These are phyloP conservation scores for Anguilla marmorata DNA, from an alignment of 2,797 vertebrate species.

Conservation along the genomic window DNA sequence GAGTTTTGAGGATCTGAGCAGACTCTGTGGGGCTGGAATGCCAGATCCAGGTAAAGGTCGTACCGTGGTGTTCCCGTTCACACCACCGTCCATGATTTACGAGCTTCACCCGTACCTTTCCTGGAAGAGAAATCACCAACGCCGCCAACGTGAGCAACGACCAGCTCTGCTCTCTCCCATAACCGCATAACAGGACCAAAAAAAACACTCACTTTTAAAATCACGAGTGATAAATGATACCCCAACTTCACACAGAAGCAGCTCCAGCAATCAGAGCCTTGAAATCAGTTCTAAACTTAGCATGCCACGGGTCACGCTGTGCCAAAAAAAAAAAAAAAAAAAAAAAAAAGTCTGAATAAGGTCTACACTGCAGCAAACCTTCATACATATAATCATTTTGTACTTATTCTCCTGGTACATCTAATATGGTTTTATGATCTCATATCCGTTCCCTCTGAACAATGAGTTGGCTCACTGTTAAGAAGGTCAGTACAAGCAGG, in stretches of 20 bases:
- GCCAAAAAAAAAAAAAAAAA: not conserved
- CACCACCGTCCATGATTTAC: conserved; percentile 70
- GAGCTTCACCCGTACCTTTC: conserved; percentile 36
- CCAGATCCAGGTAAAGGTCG: conserved; percentile 69
- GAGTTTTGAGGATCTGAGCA: conserved; percentile 66
- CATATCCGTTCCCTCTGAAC: not conserved
- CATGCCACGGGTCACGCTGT: not conserved
- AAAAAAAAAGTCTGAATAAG: too few relatives aligned
- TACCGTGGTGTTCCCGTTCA: conserved; percentile 72
- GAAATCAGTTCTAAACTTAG: not conserved
- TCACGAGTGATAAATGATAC: too few relatives aligned
- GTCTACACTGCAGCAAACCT: too few relatives aligned
- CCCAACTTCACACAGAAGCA: too few relatives aligned
- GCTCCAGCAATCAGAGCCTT: not conserved
- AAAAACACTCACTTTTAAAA: not conserved
- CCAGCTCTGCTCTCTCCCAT: not conserved
- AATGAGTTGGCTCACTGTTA: not conserved
- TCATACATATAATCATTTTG: too few relatives aligned
- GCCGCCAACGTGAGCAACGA: not conserved
- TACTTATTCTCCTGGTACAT: too few relatives aligned
- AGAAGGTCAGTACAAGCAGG: not conserved
- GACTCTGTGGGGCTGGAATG: conserved; percentile 72
- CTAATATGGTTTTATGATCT: too few relatives aligned
- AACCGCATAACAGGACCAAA: not conserved
- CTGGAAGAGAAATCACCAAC: conserved; percentile 42